phyloP scores from a whole-genome alignment of 1,140 invertebrate genomes.

The Theocolax elegans region DNA sequence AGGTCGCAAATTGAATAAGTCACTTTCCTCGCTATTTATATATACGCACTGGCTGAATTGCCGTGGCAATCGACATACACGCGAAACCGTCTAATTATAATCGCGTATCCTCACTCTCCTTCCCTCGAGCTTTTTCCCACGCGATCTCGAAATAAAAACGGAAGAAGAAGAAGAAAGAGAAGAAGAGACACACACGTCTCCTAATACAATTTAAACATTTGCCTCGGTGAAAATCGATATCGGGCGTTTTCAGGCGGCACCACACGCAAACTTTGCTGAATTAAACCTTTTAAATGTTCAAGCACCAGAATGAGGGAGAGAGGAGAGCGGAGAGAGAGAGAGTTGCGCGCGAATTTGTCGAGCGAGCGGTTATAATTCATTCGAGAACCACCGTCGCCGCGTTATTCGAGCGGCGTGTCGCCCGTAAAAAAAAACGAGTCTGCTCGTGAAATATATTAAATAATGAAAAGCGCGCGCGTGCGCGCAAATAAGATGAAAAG shows the following conservation, averaged over 20 bases:
- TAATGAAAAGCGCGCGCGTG: background rate
- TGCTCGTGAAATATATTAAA: slow-evolving; percentile 20
- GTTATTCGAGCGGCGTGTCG: slow-evolving; percentile 22
- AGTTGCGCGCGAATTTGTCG: slow-evolving; percentile 25
- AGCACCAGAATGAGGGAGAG: background rate
- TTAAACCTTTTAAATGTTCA: slow-evolving; percentile 13
- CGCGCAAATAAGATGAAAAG: too few relatives aligned
- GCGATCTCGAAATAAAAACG: too few relatives aligned
- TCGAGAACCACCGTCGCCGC: slow-evolving; percentile 1
- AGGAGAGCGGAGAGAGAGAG: background rate
- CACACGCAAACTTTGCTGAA: slow-evolving; percentile 12
- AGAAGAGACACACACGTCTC: background rate
- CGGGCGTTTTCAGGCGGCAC: background rate
- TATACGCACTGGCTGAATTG: background rate
- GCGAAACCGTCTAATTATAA: background rate
- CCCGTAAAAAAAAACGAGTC: background rate
- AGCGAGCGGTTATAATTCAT: slow-evolving; percentile 31
- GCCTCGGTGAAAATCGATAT: background rate
- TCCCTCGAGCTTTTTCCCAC: too few relatives aligned
- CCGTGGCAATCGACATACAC: background rate
- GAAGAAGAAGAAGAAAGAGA: background rate
- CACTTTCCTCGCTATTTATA: background rate
- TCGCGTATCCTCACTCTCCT: background rate
- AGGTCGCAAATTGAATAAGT: slow-evolving; percentile 9
- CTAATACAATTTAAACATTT: slow-evolving; percentile 7